Evolutionary conservation across 2,797 vertebrate genomes (phyloP).

Genomic region (Perodicticus potto): DNA sequence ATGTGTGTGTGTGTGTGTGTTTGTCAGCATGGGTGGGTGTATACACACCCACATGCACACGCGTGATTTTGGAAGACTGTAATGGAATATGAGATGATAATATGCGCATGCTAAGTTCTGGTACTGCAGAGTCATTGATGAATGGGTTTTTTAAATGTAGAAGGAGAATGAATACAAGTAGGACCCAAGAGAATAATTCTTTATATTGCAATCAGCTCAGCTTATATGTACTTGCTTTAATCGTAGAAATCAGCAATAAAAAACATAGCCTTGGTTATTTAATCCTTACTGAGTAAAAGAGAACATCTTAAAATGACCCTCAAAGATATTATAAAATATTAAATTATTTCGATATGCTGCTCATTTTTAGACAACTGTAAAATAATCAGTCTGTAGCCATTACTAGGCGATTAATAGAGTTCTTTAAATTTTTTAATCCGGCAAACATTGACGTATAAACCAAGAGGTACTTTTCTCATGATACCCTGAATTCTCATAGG

Average conservation of each 20-base stretch:
- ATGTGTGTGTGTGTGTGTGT: not conserved
- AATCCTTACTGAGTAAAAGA: slow-evolving; percentile 85
- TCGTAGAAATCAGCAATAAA: slow-evolving; percentile 88
- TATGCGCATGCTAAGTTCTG: slow-evolving; percentile 72
- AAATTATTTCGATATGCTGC: slow-evolving; percentile 64
- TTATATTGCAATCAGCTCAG: slow-evolving; percentile 90
- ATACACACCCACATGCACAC: slow-evolving; percentile 21
- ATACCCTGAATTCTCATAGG: slow-evolving; percentile 76
- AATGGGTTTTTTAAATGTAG: slow-evolving; percentile 90
- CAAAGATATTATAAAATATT: slow-evolving; percentile 75
- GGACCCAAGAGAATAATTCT: slow-evolving; percentile 89
- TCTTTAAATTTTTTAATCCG: slow-evolving; percentile 71
- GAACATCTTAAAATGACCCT: slow-evolving; percentile 65
- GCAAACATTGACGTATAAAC: not conserved
- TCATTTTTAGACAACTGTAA: slow-evolving; percentile 66
- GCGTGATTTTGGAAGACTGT: slow-evolving; percentile 65
- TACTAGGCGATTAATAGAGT: slow-evolving; percentile 57
- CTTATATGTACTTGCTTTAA: slow-evolving; percentile 90
- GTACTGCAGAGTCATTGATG: slow-evolving; percentile 89
- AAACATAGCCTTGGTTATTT: slow-evolving; percentile 87
- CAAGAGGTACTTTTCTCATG: slow-evolving; percentile 20
- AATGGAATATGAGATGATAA: slow-evolving; percentile 70
- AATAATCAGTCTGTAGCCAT: slow-evolving; percentile 4
- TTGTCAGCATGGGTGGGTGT: not conserved
- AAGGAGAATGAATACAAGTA: slow-evolving; percentile 90